These are phyloP conservation scores for Melieria omissa DNA, from an alignment of 2,888 invertebrate species.

Conservation along the genomic window DNA sequence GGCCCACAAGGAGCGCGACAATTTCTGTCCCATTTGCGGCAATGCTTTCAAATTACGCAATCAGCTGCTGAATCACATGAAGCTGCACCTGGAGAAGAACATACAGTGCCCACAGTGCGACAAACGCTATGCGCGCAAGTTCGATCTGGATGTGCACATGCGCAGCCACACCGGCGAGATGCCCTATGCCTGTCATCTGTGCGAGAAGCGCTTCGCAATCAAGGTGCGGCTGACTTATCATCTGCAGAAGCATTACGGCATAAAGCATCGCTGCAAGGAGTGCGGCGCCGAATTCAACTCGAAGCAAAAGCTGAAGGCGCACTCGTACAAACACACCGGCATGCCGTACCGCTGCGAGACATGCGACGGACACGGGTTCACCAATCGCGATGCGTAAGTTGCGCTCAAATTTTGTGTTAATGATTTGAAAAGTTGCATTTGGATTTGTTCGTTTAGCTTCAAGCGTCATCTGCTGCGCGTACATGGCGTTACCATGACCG, in stretches of 20 bases:
- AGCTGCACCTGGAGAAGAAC: constrained; percentile 49
- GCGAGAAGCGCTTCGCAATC: constrained; percentile 52
- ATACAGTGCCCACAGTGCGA: constrained; percentile 50
- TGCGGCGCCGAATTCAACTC: constrained; percentile 51
- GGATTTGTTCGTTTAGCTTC: constrained; percentile 39
- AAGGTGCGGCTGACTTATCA: constrained; percentile 54
- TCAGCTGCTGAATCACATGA: constrained; percentile 50
- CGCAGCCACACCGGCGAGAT: constrained; percentile 50
- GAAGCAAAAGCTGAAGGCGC: constrained; percentile 48
- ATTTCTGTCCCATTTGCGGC: constrained; percentile 47
- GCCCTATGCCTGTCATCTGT: constrained; percentile 51
- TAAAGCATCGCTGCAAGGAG: constrained; percentile 50
- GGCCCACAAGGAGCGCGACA: constrained; percentile 48
- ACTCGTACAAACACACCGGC: constrained; percentile 52
- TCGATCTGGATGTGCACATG: constrained; percentile 51
- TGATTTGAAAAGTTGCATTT: constrained; percentile 2
- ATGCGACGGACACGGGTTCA: constrained; percentile 48
- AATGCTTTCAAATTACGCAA: constrained; percentile 48
- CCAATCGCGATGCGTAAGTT: constrained; percentile 48
- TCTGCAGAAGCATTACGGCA: constrained; percentile 51
- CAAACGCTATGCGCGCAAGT: constrained; percentile 51
- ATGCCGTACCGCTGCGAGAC: constrained; percentile 51
- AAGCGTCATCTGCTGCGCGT: constrained; percentile 46
- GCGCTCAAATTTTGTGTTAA: not conserved
- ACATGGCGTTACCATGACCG: constrained; percentile 44